Evolutionary conservation across 1,140 invertebrate genomes (phyloP).

Genomic region (Calliphora vicina): DNA sequence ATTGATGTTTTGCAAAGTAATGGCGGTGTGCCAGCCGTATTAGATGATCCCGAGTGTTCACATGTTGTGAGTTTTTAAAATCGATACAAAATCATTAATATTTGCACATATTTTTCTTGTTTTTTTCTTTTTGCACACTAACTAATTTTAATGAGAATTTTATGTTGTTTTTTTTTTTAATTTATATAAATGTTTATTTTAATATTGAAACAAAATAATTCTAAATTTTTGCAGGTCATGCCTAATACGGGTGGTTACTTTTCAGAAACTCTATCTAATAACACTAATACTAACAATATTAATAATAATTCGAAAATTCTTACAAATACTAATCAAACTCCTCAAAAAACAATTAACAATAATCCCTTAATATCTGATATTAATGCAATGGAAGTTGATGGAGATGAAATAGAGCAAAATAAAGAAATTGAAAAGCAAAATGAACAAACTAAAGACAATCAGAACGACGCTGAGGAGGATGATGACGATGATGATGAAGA

Average conservation of each 20-base stretch:
- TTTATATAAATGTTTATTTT: not conserved
- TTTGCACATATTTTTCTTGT: not conserved
- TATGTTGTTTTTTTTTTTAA: slow-evolving; percentile 17
- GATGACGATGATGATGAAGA: slow-evolving; percentile 45
- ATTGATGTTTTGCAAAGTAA: slow-evolving; percentile 85
- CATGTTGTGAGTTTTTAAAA: slow-evolving; percentile 79
- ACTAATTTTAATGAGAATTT: not conserved
- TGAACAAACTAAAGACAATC: not conserved
- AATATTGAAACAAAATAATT: slow-evolving; percentile 15
- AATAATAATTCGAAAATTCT: slow-evolving; percentile 43
- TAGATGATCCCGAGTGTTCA: slow-evolving; percentile 83
- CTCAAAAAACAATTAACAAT: slow-evolving; percentile 46
- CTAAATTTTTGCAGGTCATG: slow-evolving; percentile 57
- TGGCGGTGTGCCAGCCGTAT: slow-evolving; percentile 77
- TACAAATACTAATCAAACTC: slow-evolving; percentile 35
- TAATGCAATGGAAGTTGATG: slow-evolving; percentile 37
- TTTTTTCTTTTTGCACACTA: not conserved
- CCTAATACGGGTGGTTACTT: slow-evolving; percentile 61
- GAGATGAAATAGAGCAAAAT: not conserved
- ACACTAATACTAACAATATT: not conserved
- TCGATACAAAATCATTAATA: not conserved
- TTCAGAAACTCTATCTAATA: slow-evolving; percentile 44
- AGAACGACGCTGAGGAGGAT: slow-evolving; percentile 43
- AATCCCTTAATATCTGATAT: slow-evolving; percentile 40
- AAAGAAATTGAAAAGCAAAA: not conserved